Evolutionary conservation across 2,113 vertebrate genomes (phyloP).

Genomic region (Pseudonaja textilis): DNA sequence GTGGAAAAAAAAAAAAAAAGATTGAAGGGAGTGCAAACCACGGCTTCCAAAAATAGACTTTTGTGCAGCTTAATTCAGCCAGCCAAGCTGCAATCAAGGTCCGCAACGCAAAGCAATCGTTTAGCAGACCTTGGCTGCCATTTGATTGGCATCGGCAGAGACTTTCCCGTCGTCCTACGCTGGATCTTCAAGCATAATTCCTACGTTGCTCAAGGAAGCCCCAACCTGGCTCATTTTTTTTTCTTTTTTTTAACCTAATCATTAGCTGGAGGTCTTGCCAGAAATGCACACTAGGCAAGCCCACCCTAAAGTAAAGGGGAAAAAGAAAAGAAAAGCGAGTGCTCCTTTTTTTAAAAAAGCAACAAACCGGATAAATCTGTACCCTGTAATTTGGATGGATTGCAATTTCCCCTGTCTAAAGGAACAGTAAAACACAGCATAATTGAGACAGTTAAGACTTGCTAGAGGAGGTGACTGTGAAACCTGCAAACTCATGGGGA

Average conservation of each 20-base stretch:
- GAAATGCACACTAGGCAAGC: background rate
- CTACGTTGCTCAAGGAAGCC: background rate
- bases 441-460: background rate
- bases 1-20: background rate
- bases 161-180: accelerated
- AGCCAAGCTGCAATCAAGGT: background rate
- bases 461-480: background rate
- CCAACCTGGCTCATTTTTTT: background rate
- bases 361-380: background rate
- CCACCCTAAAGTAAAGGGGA: background rate
- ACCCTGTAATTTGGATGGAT: background rate
- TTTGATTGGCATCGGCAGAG: background rate
- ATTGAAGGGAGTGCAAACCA: background rate
- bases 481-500: background rate
- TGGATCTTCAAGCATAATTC: background rate
- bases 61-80: background rate
- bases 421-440: background rate
- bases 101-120: background rate
- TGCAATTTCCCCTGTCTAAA: background rate
- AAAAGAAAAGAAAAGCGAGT: accelerated
- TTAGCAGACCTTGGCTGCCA: background rate
- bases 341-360: background rate
- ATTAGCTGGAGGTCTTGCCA: background rate
- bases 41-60: background rate
- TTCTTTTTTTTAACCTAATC: background rate